Percentiles rank a stretch among this genome's conserved stretches.
Conservation (phyloP, 2,113 vertebrate species). For the Pangasianodon gigas region DNA sequence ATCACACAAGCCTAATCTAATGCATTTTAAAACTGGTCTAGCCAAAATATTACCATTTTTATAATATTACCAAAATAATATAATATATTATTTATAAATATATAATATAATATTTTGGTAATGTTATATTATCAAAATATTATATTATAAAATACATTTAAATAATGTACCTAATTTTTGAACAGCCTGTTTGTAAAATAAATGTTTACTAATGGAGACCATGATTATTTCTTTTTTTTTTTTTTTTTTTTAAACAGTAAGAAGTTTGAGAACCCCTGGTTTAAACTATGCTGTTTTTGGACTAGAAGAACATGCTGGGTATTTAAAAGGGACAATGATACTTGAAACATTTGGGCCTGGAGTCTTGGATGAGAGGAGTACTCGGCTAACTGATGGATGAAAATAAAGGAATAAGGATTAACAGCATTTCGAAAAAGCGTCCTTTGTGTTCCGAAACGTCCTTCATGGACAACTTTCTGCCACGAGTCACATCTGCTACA, state of each 20-base stretch:
- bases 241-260: not conserved
- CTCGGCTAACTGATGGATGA: not conserved
- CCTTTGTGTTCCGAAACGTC: constrained; percentile 39
- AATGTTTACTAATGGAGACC: not conserved
- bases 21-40: not conserved
- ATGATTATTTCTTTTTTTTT: too few relatives aligned
- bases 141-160: not conserved
- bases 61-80: too few relatives aligned
- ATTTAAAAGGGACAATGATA: not conserved
- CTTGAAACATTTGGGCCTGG: not conserved
- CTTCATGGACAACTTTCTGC: constrained; percentile 58
- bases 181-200: not conserved
- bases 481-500: constrained; percentile 41
- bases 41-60: too few relatives aligned
- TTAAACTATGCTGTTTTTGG: not conserved
- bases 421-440: not conserved
- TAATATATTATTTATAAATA: too few relatives aligned
- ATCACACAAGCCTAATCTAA: not conserved
- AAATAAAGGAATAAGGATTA: not conserved
- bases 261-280: not conserved
- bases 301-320: not conserved
- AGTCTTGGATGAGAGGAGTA: not conserved
- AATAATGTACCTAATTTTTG: not conserved
- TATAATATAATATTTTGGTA: too few relatives aligned
- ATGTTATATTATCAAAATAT: too few relatives aligned